Conservation (phyloP, 35 echinoderm and acorn worm species). For the Nesometra sesokonis region DNA sequence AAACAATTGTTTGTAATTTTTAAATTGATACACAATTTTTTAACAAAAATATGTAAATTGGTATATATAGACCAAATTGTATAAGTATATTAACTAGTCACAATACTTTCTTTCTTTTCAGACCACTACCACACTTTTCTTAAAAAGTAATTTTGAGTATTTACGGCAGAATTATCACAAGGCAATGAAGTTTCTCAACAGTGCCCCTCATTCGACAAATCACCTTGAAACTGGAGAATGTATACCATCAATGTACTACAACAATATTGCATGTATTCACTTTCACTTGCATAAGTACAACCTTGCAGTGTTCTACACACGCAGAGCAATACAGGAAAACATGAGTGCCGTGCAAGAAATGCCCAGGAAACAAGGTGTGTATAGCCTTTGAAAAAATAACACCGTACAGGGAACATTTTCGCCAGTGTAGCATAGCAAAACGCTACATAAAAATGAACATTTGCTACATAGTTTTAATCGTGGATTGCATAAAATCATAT, state of each 20-base stretch:
- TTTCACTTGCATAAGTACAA: slow-evolving; percentile 94
- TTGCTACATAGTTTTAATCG: too few species aligned
- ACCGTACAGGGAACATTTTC: too few species aligned
- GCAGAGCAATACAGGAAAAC: slow-evolving; percentile 77
- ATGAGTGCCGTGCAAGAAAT: slow-evolving; percentile 53
- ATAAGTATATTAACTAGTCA: background rate
- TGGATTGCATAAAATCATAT: too few species aligned
- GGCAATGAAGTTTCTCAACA: slow-evolving; percentile 93
- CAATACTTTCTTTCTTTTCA: slow-evolving; percentile 17
- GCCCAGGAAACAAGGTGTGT: slow-evolving; percentile 64
- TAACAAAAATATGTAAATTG: too few species aligned
- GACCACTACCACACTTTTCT: slow-evolving; percentile 56
- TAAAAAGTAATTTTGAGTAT: slow-evolving; percentile 97
- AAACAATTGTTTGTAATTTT: background rate
- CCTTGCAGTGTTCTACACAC: slow-evolving; percentile 61
- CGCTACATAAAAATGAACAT: too few species aligned
- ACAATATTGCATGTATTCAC: slow-evolving; percentile 72
- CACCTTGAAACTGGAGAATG: slow-evolving; percentile 61
- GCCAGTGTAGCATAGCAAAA: too few species aligned
- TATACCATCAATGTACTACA: slow-evolving; percentile 83
- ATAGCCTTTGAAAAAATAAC: too few species aligned
- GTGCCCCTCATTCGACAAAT: slow-evolving; percentile 47
- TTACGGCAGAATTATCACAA: slow-evolving; percentile 81
- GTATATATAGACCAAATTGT: background rate
- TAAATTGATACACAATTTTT: too few species aligned